phyloP scores from a whole-genome alignment of 2,888 invertebrate genomes.

The Chirona hameri region DNA sequence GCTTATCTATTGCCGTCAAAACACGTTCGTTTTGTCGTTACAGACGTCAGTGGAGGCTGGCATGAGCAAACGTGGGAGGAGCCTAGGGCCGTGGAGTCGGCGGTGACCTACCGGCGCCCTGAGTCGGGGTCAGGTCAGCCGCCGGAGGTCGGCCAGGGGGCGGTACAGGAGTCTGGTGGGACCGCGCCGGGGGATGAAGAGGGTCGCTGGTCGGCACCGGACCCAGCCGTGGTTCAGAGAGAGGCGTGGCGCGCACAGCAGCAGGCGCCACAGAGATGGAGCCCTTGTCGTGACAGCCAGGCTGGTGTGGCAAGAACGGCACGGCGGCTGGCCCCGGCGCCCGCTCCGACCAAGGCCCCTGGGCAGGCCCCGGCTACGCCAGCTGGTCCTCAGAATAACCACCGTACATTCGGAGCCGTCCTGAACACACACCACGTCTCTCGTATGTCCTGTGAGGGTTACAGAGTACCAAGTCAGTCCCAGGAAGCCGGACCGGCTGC shows the following conservation, averaged over 20 bases:
- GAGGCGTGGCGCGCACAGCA: neutral
- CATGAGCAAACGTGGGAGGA: neutral
- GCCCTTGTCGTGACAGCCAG: neutral
- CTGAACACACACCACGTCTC: neutral
- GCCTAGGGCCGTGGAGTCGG: neutral
- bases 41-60: neutral
- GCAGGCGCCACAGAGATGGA: neutral
- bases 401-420: neutral
- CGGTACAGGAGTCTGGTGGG: neutral
- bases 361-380: too few relatives aligned
- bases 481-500: neutral
- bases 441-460: too few relatives aligned
- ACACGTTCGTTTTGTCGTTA: neutral
- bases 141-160: neutral
- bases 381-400: too few relatives aligned
- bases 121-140: neutral
- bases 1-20: neutral
- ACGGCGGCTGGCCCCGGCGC: too few relatives aligned
- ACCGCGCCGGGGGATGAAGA: neutral
- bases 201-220: neutral
- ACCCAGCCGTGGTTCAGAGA: neutral
- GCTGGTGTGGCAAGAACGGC: neutral
- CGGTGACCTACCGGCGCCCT: neutral
- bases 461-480: neutral
- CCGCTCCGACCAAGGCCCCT: too few relatives aligned